Percentiles rank a stretch among this genome's conserved stretches.
Evolutionary conservation across 2,113 vertebrate genomes (phyloP).

Genomic region (Rhodinocichla rosea): DNA sequence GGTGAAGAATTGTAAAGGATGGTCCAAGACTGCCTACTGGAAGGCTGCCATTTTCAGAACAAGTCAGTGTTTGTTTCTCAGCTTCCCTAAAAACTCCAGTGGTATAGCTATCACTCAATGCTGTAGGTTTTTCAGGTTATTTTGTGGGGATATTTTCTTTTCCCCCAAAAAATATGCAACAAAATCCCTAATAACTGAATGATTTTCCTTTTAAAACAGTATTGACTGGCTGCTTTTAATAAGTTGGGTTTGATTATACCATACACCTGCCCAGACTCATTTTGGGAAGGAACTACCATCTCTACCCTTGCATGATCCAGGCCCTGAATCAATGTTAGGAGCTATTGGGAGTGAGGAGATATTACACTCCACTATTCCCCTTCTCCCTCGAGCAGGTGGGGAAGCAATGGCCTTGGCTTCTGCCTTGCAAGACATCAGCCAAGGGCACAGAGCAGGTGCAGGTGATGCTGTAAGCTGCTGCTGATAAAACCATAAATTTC

Average conservation of each 20-base stretch:
- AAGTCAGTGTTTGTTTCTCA: neutral
- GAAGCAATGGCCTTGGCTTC: conserved; percentile 6
- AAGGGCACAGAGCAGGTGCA: neutral
- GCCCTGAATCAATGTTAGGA: neutral
- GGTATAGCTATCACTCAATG: neutral
- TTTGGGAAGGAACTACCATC: neutral
- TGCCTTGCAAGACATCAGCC: neutral
- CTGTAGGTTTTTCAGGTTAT: neutral
- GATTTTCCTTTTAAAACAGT: neutral
- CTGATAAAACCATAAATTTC: neutral
- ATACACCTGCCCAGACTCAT: neutral
- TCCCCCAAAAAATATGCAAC: neutral
- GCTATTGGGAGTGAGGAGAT: neutral
- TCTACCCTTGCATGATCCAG: neutral
- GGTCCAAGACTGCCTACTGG: neutral
- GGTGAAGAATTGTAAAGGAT: neutral
- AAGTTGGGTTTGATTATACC: neutral
- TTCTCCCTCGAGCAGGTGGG: neutral
- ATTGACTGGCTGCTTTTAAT: neutral
- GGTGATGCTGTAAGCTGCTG: neutral
- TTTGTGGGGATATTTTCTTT: neutral
- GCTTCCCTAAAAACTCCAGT: neutral
- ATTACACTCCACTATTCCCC: neutral
- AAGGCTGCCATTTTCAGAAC: neutral
- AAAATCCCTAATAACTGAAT: neutral